Evolutionary conservation across 2,888 invertebrate genomes (phyloP).

Genomic region (Aphidius colemani): DNA sequence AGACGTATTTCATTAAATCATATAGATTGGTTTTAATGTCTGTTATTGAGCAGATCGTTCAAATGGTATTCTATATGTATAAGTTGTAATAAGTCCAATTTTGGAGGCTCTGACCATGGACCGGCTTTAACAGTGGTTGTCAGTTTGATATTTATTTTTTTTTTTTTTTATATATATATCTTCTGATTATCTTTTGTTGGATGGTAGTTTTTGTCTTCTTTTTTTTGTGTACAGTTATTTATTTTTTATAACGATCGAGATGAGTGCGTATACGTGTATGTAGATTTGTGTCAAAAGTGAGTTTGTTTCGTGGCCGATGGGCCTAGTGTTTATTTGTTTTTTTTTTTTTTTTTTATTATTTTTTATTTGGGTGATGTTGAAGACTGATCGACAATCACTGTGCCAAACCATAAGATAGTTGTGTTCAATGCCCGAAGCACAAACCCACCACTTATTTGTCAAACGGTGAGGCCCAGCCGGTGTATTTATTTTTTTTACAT

Average conservation of each 20-base stretch:
- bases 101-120: slow-evolving; percentile 56
- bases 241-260: too few species aligned
- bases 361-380: background rate
- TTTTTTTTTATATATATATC: too few species aligned
- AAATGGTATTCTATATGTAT: slow-evolving; percentile 56
- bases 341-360: background rate
- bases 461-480: slow-evolving; percentile 55
- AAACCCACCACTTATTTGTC: slow-evolving; percentile 60
- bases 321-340: too few species aligned
- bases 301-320: too few species aligned
- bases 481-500: slow-evolving; percentile 25
- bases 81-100: slow-evolving; percentile 62
- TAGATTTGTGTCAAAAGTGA: too few species aligned
- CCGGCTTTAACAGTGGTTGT: slow-evolving; percentile 53
- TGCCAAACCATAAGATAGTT: slow-evolving; percentile 41
- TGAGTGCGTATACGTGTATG: too few species aligned
- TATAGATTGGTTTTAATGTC: slow-evolving; percentile 61
- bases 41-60: slow-evolving; percentile 60
- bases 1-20: slow-evolving; percentile 62
- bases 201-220: too few species aligned
- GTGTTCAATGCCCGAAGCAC: slow-evolving; percentile 39
- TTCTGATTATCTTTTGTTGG: too few species aligned
- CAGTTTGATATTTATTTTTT: slow-evolving; percentile 25
- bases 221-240: too few species aligned
- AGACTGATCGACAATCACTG: slow-evolving; percentile 16